Evolutionary conservation across 2,797 vertebrate genomes (phyloP), one percentile per base, ranked within the genome.

Genomic region (Sebastes trivittatus): DNA sequence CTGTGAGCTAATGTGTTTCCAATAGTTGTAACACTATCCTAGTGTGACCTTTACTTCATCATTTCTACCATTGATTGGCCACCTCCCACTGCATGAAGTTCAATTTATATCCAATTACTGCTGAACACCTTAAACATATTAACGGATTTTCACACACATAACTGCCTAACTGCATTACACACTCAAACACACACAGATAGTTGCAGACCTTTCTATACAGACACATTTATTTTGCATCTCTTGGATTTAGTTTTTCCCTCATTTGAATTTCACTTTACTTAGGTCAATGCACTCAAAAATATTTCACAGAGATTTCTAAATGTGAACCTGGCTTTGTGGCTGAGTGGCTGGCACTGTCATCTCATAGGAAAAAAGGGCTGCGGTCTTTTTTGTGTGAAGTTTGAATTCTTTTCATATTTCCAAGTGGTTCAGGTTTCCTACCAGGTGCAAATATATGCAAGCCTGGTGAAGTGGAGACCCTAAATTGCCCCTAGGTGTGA

Each of bases 21-120:
- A 72, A 71, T 63, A 77, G 30, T 27, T 18, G 36, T 25, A 84
- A 75, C 56, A 60, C 30, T 32, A 49, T 69, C 62, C 75, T 62
- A 60, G 56, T 67, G 60, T 86, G 86, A 87, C 85, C 87, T 89
- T 88, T 75, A 70, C 80, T 72, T 82, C 34, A 73, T 78, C 20
- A 77, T 83, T 74, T 71, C 62, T 59, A 14, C 52, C 59, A 89
- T 52, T 81, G 84, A 86, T 80, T 74, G 49, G 34, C 63, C 67
- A 63, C 82, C 82, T 77, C 75, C 81, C 49, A 20, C 62, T 52
- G 72, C 60, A 64, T 72, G 23, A 66, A 80, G 58, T 83, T 70
- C 70, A 81, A 65, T 85, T 81, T 77, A 67, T 27, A 80, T 78
- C 65, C 75, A 58, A 86, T 87, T 85, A 87, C 72, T 56, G 58